A percentile compares a stretch with the other conserved stretches of the same genome.
Evolutionary conservation across 2,888 invertebrate species (phyloP).

Genomic region (Lordiphosa andalusiaca): DNA sequence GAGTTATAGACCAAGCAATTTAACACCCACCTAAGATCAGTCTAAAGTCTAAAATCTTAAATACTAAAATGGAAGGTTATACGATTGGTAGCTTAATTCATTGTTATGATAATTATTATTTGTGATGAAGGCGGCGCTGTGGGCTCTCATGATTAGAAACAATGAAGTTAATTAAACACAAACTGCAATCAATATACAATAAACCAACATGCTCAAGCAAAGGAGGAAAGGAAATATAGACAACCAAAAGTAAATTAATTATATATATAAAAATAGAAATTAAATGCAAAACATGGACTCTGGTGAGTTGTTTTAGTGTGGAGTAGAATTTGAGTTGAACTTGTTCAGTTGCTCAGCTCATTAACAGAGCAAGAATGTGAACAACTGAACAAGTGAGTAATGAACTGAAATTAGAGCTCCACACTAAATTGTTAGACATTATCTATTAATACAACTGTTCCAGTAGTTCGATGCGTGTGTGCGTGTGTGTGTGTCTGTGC

Average conservation of each 20-base stretch:
- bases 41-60: slow-evolving; percentile 16
- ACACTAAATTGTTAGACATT: not conserved
- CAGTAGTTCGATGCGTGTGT: slow-evolving; percentile 8
- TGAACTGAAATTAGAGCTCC: too few relatives aligned
- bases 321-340: too few relatives aligned
- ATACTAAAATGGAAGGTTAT: slow-evolving; percentile 18
- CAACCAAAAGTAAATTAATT: too few relatives aligned
- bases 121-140: slow-evolving; percentile 19
- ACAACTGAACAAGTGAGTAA: too few relatives aligned
- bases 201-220: slow-evolving; percentile 10
- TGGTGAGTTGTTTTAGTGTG: too few relatives aligned
- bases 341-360: too few relatives aligned
- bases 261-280: too few relatives aligned
- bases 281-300: too few relatives aligned
- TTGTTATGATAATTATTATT: slow-evolving; percentile 8
- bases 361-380: too few relatives aligned
- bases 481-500: not conserved
- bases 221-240: not conserved
- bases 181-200: not conserved
- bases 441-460: slow-evolving; percentile 13
- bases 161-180: not conserved
- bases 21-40: not conserved
- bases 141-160: slow-evolving; percentile 8
- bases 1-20: slow-evolving; percentile 4
- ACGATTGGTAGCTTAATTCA: slow-evolving; percentile 12